Conservation (phyloP, 2,888 invertebrate genomes). For the Hemicrepidius hirtus region DNA sequence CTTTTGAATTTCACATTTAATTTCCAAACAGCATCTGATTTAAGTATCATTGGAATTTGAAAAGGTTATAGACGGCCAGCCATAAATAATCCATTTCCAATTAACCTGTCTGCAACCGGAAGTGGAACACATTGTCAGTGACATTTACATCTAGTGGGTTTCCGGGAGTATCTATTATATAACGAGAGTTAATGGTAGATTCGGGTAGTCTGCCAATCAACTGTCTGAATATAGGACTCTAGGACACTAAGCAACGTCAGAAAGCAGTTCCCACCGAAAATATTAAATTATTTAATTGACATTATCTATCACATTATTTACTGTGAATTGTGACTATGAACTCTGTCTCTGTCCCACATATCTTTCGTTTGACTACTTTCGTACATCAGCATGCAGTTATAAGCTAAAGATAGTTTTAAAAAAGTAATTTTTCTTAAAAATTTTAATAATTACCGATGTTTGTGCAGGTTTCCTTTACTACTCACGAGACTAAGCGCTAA, state of each 20-base stretch:
- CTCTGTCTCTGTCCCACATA: too few relatives aligned
- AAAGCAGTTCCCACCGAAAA: constrained; percentile 35
- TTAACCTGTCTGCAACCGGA: constrained; percentile 60
- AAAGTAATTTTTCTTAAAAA: too few relatives aligned
- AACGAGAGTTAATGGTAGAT: constrained; percentile 68
- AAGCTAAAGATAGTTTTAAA: too few relatives aligned
- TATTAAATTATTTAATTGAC: constrained; percentile 42
- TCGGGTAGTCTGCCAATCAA: constrained; percentile 69
- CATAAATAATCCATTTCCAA: constrained; percentile 62
- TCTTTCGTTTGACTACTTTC: too few relatives aligned
- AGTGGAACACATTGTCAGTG: constrained; percentile 58
- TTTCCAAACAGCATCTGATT: constrained; percentile 23
- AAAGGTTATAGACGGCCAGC: constrained; percentile 54
- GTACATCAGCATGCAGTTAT: too few relatives aligned
- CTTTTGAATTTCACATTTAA: neutral
- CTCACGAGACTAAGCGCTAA: too few relatives aligned
- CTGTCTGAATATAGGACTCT: constrained; percentile 56
- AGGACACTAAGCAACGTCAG: constrained; percentile 43
- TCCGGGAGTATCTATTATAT: constrained; percentile 66
- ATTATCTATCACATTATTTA: neutral
- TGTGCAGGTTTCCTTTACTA: neutral
- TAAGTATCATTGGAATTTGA: constrained; percentile 46
- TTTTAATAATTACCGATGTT: neutral
- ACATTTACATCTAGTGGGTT: constrained; percentile 65
- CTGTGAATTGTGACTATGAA: too few relatives aligned